Conservation (phyloP, 2,113 vertebrate species). For the Caretta caretta region DNA sequence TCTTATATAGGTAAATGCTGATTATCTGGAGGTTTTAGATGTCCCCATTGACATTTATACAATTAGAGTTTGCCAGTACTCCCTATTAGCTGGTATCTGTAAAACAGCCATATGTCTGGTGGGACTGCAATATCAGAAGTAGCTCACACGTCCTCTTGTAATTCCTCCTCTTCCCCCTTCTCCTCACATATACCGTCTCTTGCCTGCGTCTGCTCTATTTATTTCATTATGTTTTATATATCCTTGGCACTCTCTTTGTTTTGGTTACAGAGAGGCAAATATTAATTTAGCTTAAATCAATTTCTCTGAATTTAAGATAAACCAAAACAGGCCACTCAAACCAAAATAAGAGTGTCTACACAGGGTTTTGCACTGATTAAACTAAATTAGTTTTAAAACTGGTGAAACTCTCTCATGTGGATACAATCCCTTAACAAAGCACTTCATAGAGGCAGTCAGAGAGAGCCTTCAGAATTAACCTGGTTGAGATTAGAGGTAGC, state of each 20-base stretch:
- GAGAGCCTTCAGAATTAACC: slow-evolving; percentile 26
- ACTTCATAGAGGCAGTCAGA: neutral
- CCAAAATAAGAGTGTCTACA: neutral
- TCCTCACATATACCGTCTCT: neutral
- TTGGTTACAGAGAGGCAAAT: neutral
- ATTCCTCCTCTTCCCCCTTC: neutral
- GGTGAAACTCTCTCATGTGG: neutral
- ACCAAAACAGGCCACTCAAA: slow-evolving; percentile 13
- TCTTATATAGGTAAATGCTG: neutral
- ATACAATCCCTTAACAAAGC: neutral
- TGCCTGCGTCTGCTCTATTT: neutral
- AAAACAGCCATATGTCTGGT: accelerated
- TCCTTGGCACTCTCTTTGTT: neutral
- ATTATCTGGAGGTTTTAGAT: neutral
- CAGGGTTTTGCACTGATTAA: neutral
- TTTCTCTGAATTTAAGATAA: neutral
- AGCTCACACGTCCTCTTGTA: neutral
- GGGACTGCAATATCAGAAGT: neutral
- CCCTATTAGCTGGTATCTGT: neutral
- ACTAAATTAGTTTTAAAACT: slow-evolving; percentile 18
- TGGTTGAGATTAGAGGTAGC: neutral
- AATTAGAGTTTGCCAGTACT: neutral
- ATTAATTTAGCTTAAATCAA: accelerated
- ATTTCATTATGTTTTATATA: neutral
- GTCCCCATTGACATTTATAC: neutral